Evolutionary conservation across 2,113 vertebrate genomes (phyloP).

Genomic region (Todiramphus chloris): DNA sequence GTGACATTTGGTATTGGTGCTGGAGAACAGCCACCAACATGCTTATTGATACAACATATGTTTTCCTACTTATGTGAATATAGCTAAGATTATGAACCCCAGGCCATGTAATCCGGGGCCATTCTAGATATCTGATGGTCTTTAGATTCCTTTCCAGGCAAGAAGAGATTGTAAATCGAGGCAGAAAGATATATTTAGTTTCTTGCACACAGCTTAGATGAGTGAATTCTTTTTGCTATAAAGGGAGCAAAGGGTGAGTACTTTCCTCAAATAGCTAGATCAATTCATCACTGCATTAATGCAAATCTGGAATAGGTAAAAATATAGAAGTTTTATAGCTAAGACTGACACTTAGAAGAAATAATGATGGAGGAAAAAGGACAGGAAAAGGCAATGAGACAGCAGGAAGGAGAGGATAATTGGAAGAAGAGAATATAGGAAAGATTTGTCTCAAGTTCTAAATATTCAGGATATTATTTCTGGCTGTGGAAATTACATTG

Average conservation of each 20-base stretch:
- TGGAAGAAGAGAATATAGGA: neutral
- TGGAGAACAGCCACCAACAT: neutral
- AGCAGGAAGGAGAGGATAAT: slow-evolving; percentile 20
- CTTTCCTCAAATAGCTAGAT: neutral
- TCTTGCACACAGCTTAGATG: neutral
- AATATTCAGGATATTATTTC: slow-evolving; percentile 19
- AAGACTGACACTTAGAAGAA: neutral
- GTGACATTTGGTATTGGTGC: neutral
- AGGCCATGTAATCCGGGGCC: neutral
- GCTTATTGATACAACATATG: neutral
- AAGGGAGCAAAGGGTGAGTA: neutral
- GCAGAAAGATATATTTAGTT: neutral
- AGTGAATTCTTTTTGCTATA: neutral
- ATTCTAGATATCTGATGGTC: neutral
- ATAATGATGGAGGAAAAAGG: neutral
- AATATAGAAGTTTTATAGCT: neutral
- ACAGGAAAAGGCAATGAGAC: neutral
- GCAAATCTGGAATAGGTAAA: neutral
- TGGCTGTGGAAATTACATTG: neutral
- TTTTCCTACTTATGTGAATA: neutral
- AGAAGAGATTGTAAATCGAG: neutral
- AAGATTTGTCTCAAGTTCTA: slow-evolving; percentile 3
- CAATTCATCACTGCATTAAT: neutral
- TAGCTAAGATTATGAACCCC: neutral
- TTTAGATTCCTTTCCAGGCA: neutral